Evolutionary conservation across 1,140 invertebrate species (phyloP), one percentile per base, ranked within the genome.

Genomic region (Hyles vespertilio): DNA sequence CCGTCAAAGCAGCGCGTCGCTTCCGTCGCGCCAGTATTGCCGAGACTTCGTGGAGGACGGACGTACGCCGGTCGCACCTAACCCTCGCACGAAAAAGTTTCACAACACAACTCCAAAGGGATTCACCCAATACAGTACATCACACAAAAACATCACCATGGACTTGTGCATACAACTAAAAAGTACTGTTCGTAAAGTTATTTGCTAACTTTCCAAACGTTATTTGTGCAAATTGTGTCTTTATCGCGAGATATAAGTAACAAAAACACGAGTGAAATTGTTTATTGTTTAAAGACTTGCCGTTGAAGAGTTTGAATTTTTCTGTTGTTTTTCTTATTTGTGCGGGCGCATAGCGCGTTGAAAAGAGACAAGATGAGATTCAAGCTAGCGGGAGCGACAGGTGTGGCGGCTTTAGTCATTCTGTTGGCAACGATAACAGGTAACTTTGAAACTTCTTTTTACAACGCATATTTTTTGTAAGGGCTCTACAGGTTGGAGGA

Each of bases 291-390:
- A 75, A 79, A 79, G 77, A 80, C 77, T 69, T 74, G 74, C 75
- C 75, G 77, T 83, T 80, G 64, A 70, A 71, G 72, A 72, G 60
- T 64, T 86, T 74, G 69, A 84, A 79, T 76, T 71, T 22, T 79
- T 74, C 68, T 73, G 65, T 83, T 84, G 72, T 82, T 75, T 79
- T 74, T 63, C 74, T 79, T 77, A 66, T 75, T 77, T 75, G 74
- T 70, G 73, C 75, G 74, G 72, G 81, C 78, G 66, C 65, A 70
- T 70, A 66, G 66, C 67, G 76, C 74, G 82, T 84, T 70, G 58
- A 81, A 88, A 77, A 87, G 82, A 79, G 85, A 88, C 83, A 84
- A 81, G 56, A 88, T 88, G 85, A 83, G 65, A 77, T 67, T 70
- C 62, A 70, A 65, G 48, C 72, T 72, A 58, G 75, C 61, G 63